phyloP scores from a whole-genome alignment of 2,888 invertebrate species.

The Icerya purchasi region DNA sequence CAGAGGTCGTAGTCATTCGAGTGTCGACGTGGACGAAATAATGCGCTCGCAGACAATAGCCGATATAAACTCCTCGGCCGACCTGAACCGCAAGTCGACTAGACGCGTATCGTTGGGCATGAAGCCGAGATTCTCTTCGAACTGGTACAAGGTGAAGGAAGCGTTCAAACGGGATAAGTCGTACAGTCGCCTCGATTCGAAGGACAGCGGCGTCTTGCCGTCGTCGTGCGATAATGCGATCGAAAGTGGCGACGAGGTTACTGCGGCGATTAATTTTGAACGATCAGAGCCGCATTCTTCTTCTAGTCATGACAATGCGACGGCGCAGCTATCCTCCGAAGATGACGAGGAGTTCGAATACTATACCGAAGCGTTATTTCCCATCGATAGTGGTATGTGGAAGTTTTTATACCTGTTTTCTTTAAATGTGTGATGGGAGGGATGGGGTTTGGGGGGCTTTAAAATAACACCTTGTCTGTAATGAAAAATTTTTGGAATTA shows the following conservation, averaged over 20 bases:
- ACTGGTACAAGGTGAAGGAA: slow-evolving; percentile 52
- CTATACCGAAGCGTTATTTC: slow-evolving; percentile 29
- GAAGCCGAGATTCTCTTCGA: slow-evolving; percentile 30
- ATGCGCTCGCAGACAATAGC: slow-evolving; percentile 2
- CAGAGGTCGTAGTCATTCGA: slow-evolving; percentile 11
- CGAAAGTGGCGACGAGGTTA: slow-evolving; percentile 15
- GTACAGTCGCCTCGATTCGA: slow-evolving; percentile 28
- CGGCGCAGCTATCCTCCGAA: slow-evolving; percentile 3
- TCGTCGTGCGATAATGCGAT: background rate
- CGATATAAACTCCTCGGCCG: slow-evolving; percentile 20
- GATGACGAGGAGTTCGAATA: slow-evolving; percentile 11
- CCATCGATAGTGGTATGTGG: slow-evolving; percentile 35
- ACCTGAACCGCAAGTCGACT: slow-evolving; percentile 26
- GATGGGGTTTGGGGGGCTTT: background rate
- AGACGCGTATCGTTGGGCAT: slow-evolving; percentile 11
- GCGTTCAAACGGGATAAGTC: slow-evolving; percentile 30
- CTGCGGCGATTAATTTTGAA: too few relatives aligned
- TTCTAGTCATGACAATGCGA: slow-evolving; percentile 9
- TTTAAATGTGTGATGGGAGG: background rate
- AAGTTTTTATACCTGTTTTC: background rate
- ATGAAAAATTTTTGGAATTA: too few relatives aligned
- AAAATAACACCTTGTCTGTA: background rate
- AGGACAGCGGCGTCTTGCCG: slow-evolving; percentile 12
- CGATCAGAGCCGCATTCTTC: slow-evolving; percentile 7
- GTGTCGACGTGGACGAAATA: slow-evolving; percentile 11